These are phyloP conservation scores for Akabosia matsudoensis DNA, from an alignment of 1,140 invertebrate genomes.

Conservation along the genomic window DNA sequence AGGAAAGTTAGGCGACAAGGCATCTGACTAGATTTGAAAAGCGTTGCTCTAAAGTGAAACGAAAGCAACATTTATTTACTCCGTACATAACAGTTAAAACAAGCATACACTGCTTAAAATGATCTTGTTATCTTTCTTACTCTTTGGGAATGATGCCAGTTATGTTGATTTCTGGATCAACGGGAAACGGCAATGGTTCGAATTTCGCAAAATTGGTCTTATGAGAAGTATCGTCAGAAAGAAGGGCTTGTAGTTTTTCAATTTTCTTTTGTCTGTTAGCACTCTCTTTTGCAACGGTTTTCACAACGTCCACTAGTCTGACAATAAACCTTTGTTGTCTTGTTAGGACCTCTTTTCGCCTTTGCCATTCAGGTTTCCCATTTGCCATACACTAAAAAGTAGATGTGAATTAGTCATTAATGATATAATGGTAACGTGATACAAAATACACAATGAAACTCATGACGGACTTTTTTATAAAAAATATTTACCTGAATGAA, in stretches of 20 bases:
- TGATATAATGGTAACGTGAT: neutral
- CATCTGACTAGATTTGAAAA: conserved; percentile 97
- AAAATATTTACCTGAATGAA: conserved; percentile 62
- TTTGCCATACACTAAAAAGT: conserved; percentile 51
- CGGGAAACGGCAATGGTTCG: conserved; percentile 86
- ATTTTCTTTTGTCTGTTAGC: conserved; percentile 88
- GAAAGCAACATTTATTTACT: conserved; percentile 28
- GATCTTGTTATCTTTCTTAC: conserved; percentile 49
- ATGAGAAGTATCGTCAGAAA: conserved; percentile 70
- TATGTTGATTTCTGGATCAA: conserved; percentile 87
- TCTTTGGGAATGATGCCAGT: conserved; percentile 84
- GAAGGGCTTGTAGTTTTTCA: conserved; percentile 76
- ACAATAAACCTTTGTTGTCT: conserved; percentile 88
- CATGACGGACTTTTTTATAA: neutral
- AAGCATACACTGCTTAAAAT: neutral
- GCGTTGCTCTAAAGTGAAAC: conserved; percentile 62
- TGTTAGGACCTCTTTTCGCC: conserved; percentile 65
- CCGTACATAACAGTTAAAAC: neutral
- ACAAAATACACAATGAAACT: neutral
- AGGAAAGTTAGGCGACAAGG: conserved; percentile 92
- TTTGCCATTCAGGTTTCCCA: conserved; percentile 67
- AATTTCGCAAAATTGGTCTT: conserved; percentile 89
- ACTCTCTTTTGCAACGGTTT: conserved; percentile 83
- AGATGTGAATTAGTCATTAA: neutral
- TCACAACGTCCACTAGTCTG: conserved; percentile 83